Evolutionary conservation across 2,113 vertebrate genomes (phyloP).

Genomic region (Planiliza haematocheilus): DNA sequence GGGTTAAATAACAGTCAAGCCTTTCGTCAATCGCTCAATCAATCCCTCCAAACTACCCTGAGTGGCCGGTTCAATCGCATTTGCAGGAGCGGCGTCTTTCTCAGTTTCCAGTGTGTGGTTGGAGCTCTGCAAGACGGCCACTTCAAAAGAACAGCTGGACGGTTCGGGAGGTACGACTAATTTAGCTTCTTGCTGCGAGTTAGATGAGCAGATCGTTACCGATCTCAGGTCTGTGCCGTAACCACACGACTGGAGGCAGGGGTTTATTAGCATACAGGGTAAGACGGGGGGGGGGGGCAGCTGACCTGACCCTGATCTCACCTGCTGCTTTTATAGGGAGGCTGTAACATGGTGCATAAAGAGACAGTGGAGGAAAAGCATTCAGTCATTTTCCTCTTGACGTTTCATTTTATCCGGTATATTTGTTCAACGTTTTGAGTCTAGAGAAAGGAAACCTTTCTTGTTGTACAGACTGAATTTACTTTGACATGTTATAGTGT

Average conservation of each 20-base stretch:
- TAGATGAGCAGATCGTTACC: background rate
- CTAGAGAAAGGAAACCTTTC: too few species aligned
- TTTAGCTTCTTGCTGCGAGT: background rate
- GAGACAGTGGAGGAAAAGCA: too few species aligned
- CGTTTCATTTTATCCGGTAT: too few species aligned
- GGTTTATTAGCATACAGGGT: background rate
- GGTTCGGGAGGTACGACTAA: background rate
- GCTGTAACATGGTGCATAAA: too few species aligned
- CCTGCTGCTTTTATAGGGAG: too few species aligned
- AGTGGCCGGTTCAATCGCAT: conserved; percentile 34
- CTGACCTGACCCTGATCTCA: background rate
- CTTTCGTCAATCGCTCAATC: conserved; percentile 46
- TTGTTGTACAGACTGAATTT: too few species aligned
- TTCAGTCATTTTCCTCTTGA: too few species aligned
- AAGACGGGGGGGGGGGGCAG: background rate
- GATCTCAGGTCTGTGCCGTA: background rate
- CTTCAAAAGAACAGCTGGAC: background rate
- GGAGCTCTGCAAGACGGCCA: background rate
- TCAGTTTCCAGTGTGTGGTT: background rate
- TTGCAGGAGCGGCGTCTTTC: conserved; percentile 6
- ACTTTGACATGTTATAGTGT: too few species aligned
- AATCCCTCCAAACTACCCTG: conserved; percentile 30
- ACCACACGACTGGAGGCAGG: background rate
- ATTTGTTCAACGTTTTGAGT: too few species aligned
- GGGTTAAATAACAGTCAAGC: conserved; percentile 43